Evolutionary conservation across 2,888 invertebrate species (phyloP).

Genomic region (Limnephilus marmoratus): DNA sequence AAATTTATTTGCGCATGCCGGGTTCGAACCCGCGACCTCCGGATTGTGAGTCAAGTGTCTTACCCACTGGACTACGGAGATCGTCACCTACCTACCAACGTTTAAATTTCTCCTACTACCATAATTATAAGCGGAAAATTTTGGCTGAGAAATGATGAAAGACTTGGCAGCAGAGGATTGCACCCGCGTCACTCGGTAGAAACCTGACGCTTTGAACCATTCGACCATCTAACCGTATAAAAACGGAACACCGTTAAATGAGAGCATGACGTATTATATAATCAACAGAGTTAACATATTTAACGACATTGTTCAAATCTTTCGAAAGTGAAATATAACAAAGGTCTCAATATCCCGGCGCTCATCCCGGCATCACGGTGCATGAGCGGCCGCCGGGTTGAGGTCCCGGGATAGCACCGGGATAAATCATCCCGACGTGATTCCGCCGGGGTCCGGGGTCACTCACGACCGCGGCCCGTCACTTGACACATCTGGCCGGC

Average conservation of each 20-base stretch:
- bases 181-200: too few relatives aligned
- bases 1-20: too few relatives aligned
- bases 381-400: slow-evolving; percentile 28
- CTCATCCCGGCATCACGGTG: not conserved
- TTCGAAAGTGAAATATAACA: not conserved
- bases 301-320: not conserved
- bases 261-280: not conserved
- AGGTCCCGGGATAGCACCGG: not conserved
- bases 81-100: too few relatives aligned
- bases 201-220: too few relatives aligned
- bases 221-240: too few relatives aligned
- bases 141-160: too few relatives aligned
- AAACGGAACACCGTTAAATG: not conserved
- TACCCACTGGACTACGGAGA: too few relatives aligned
- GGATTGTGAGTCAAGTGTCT: too few relatives aligned
- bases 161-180: too few relatives aligned
- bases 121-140: too few relatives aligned
- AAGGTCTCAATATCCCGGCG: slow-evolving; percentile 6
- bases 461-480: slow-evolving; percentile 60
- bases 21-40: too few relatives aligned
- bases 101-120: too few relatives aligned
- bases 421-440: slow-evolving; percentile 48
- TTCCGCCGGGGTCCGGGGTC: slow-evolving; percentile 54
- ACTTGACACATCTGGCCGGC: slow-evolving; percentile 44
- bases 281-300: not conserved